Base-by-base conservation (phyloP, 2,113 vertebrate species). In the Hippoglossus stenolepis region DNA sequence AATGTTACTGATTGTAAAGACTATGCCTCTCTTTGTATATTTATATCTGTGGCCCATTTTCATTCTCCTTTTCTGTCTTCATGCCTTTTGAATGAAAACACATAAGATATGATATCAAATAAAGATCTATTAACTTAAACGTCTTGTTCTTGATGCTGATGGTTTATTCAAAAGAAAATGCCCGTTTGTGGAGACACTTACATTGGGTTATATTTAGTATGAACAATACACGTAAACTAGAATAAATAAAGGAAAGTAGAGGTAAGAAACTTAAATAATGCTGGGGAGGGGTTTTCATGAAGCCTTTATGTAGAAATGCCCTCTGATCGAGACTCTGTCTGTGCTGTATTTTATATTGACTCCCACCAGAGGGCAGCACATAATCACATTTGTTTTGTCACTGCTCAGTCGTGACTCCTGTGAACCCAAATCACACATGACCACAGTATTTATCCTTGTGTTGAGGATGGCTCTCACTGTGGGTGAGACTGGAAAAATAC, bases 11-110 rank as follows among this genome's bases (percentile, higher is more conserved):
- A 89, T 73, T 92, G 80, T 92, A 89, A 89, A 91, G 70, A 90
- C 74, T 83, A 72, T 76, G 69, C 74, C 72, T 88, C 82, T 93
- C 82, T 93, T 93, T 93, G 85, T 92, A 91, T 80, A 89, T 92
- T 92, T 90, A 85, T 91, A 92, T 71, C 40, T 18, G 86, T 84
- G 67, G 67, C 28, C 35, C 86, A 89, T 90, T 87, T 87, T 85
- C 63, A 84, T 73, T 93, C 84, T 75, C 77, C 54, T 91, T 93
- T 91, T 93, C 87, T 91, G 91, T 90, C 70, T 71, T 88, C 85
- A 88, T 86, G 85, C 83, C 81, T 90, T 92, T 91, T 89, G 82
- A 87, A 90, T 90, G 87, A 43, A 43, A 91, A 87, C 78, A 84
- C 74, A 79, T 54, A 71, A 69, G 76, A 87, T 90, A 87, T 81